These are phyloP conservation scores for Mastomys coucha DNA, from an alignment of 2,113 vertebrate genomes.

Conservation along the genomic window DNA sequence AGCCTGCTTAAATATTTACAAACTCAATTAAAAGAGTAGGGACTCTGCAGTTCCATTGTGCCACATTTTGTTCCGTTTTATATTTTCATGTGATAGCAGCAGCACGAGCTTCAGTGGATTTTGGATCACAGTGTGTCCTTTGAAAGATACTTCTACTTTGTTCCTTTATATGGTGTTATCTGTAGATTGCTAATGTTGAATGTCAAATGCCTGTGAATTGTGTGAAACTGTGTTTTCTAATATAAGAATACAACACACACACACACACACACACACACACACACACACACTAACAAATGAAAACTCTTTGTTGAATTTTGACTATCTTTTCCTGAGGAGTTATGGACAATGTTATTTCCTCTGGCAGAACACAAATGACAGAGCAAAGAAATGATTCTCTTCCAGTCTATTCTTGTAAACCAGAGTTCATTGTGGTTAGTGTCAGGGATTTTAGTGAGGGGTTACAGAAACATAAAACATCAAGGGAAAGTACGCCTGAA, in stretches of 20 bases:
- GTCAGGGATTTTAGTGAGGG: neutral
- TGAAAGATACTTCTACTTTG: neutral
- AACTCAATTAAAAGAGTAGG: neutral
- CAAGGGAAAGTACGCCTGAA: neutral
- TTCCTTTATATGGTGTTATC: neutral
- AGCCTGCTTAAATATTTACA: slow-evolving; percentile 39
- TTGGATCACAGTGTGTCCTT: neutral
- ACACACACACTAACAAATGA: neutral
- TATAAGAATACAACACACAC: neutral
- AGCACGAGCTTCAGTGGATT: neutral
- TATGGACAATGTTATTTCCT: neutral
- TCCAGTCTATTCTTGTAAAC: neutral
- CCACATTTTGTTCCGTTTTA: neutral
- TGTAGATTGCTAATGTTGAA: neutral
- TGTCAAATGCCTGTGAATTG: neutral
- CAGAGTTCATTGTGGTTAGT: neutral
- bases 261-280: neutral
- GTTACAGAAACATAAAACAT: neutral
- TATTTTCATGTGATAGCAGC: neutral
- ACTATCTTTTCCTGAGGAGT: neutral
- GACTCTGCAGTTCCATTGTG: neutral
- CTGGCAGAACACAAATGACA: neutral
- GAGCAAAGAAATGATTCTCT: neutral
- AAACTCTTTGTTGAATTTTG: neutral
- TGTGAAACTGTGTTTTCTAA: neutral